Base-by-base conservation (phyloP, 2,797 vertebrate genomes). In the Eulemur mongoz region DNA sequence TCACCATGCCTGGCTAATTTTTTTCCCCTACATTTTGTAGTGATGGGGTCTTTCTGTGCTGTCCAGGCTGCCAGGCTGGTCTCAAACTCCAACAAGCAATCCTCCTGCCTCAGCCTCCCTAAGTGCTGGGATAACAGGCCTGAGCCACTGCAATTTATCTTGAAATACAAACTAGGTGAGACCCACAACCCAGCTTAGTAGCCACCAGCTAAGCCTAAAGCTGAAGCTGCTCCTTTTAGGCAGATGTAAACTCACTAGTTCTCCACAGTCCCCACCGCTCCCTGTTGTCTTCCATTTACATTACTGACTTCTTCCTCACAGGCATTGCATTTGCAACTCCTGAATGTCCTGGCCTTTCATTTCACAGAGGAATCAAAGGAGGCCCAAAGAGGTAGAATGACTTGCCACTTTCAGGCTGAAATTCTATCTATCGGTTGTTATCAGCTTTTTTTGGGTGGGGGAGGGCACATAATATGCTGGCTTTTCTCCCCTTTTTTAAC, bases 151-250 rank as follows among this genome's bases (percentile, higher is more conserved):
- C n/a, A 65, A 65, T n/a, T 93, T 76, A 82, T 30, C 69, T 82
- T 83, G 22, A 91, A 94, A 86, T 82, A 38, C 69, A 75, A 82
- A 93, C 63, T 12, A 88, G 50, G 61, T 20, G 27, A 94, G 50
- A 4, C 13, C 43, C 76, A 72, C 17, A 54, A 30, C n/a, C 40
- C 54, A 82, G 18, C 32, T 61, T 8, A 1, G 61, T 30, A 83
- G 43, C 23, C 10, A 14, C 38, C 43, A 92, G 57, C 63, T 50
- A 61, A 95, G 81, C 65, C n/a, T 87, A 23, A 83, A 69, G 17
- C 57, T 38, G 6, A 38, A 83, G 61, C 57, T 57, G 8, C n/a
- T 76, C 32, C 43, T 52, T 18, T 93, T 17, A 72, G 73, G 40
- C 30, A 30, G 38, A 20, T 63, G 3, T 61, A 93, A 40, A 82